These are phyloP conservation scores for Lamellibrachia columna DNA, from an alignment of 2,888 invertebrate species.

Conservation along the genomic window DNA sequence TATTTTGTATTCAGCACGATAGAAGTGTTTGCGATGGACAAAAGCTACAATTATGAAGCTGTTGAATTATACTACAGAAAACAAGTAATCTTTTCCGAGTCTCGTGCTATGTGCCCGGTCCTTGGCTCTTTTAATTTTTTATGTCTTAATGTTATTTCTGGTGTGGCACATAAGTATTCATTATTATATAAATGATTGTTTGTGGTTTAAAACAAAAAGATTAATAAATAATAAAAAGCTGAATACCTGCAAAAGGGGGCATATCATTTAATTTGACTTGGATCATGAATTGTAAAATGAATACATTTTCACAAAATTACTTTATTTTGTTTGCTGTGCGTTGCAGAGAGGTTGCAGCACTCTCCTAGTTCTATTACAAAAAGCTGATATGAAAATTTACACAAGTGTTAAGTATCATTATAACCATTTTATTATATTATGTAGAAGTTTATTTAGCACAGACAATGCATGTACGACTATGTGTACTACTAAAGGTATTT, in stretches of 20 bases:
- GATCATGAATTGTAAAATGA: not conserved
- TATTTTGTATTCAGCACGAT: not conserved
- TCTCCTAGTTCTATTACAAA: not conserved
- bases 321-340: not conserved
- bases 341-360: not conserved
- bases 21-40: not conserved
- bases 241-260: not conserved
- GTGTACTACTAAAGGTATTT: not conserved
- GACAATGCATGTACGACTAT: not conserved
- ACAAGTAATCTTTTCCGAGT: not conserved
- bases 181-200: not conserved
- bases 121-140: not conserved
- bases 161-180: not conserved
- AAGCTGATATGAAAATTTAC: not conserved
- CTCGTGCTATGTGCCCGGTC: too few species aligned
- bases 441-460: not conserved
- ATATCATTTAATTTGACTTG: not conserved
- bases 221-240: not conserved
- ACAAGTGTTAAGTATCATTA: not conserved
- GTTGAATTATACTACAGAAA: not conserved
- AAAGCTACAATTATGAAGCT: not conserved
- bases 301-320: too few species aligned
- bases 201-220: not conserved
- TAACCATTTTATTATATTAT: not conserved
- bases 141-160: not conserved